Conservation (phyloP, 1,140 invertebrate genomes). For the Drosophila erecta region DNA sequence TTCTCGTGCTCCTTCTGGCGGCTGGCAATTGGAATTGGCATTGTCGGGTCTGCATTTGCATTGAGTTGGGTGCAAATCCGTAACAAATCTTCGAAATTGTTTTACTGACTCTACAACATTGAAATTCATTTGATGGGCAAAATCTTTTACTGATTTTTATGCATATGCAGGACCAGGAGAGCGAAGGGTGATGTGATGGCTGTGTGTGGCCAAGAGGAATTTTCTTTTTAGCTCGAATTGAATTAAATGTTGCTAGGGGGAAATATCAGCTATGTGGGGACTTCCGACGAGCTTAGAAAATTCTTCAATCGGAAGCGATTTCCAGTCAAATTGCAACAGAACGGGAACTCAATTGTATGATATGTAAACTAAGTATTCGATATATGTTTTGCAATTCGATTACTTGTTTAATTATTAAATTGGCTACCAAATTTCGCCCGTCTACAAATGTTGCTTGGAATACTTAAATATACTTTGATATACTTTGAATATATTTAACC, state of each 20-base stretch:
- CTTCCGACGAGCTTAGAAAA: background rate
- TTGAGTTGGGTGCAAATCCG: constrained; percentile 73
- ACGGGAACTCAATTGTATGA: constrained; percentile 12
- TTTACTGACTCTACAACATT: constrained; percentile 56
- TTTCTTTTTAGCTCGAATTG: constrained; percentile 45
- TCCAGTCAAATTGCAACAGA: constrained; percentile 18
- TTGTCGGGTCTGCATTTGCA: constrained; percentile 25
- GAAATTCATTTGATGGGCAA: constrained; percentile 68
- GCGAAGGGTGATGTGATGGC: constrained; percentile 4
- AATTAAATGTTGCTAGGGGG: constrained; percentile 41
- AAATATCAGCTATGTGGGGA: background rate
- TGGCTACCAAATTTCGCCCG: background rate
- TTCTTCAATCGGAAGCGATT: constrained; percentile 24
- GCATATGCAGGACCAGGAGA: constrained; percentile 16
- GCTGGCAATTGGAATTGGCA: constrained; percentile 37
- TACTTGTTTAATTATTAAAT: constrained; percentile 3
- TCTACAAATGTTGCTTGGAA: too few species aligned
- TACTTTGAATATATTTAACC: too few species aligned
- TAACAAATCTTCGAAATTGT: constrained; percentile 75
- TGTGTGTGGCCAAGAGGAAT: constrained; percentile 32
- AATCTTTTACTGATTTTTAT: constrained; percentile 60
- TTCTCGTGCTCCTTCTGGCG: constrained; percentile 12
- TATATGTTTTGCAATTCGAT: constrained; percentile 17
- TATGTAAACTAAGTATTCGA: constrained; percentile 2
- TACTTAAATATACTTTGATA: too few species aligned